Conservation (phyloP, 1,140 invertebrate species). For the Drosophila chauvacae region DNA sequence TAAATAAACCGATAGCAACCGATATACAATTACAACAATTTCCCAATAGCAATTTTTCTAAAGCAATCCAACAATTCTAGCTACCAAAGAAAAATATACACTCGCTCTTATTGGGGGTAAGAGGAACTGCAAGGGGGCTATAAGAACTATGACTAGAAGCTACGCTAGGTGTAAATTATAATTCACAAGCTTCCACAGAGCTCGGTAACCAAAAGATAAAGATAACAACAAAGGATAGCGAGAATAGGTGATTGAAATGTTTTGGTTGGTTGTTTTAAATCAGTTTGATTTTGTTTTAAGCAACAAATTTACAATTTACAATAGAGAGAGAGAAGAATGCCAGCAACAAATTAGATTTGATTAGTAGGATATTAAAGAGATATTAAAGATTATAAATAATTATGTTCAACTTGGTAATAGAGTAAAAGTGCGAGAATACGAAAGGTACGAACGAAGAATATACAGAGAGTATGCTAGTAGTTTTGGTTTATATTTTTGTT, state of each 20-base stretch:
- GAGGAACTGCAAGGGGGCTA: conserved; percentile 6
- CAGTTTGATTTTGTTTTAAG: conserved; percentile 36
- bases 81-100: background rate
- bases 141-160: conserved; percentile 26
- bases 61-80: background rate
- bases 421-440: conserved; percentile 60
- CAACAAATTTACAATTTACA: conserved; percentile 58
- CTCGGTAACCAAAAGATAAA: conserved; percentile 27
- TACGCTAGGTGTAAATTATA: conserved; percentile 32
- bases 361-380: conserved; percentile 52
- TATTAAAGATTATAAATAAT: conserved; percentile 61
- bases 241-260: conserved; percentile 31
- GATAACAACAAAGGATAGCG: conserved; percentile 39
- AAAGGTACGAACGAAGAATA: conserved; percentile 38
- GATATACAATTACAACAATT: background rate
- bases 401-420: conserved; percentile 51
- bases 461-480: conserved; percentile 44
- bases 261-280: conserved; percentile 6
- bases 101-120: background rate
- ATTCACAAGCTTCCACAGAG: conserved; percentile 28
- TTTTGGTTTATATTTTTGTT: conserved; percentile 7
- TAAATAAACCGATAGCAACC: background rate
- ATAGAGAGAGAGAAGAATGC: conserved; percentile 40
- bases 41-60: background rate
- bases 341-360: conserved; percentile 65